phyloP scores from a whole-genome alignment of 1,140 invertebrate genomes.

The Orchestia grillus region DNA sequence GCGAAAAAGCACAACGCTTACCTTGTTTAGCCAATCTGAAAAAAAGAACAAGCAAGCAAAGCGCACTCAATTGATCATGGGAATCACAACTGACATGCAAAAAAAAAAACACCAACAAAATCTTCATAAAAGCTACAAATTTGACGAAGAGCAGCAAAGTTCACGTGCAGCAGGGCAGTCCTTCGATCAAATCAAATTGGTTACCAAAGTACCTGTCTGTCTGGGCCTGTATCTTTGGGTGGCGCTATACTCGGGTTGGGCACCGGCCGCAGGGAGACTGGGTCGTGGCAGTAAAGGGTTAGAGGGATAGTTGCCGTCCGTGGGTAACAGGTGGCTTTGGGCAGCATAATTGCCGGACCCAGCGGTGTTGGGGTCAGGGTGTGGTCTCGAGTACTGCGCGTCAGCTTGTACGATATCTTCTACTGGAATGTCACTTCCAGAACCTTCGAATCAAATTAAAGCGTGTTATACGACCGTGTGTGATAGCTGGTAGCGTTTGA shows the following conservation, averaged over 20 bases:
- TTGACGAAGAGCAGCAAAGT: not conserved
- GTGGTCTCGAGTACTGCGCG: not conserved
- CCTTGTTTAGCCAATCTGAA: not conserved
- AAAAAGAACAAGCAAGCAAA: not conserved
- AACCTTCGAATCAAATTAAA: not conserved
- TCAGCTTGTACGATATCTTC: slow-evolving; percentile 26
- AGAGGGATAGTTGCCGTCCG: not conserved
- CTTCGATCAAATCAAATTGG: too few relatives aligned
- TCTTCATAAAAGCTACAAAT: not conserved
- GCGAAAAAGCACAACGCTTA: not conserved
- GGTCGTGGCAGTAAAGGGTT: not conserved
- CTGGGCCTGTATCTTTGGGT: slow-evolving; percentile 2
- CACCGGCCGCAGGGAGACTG: not conserved
- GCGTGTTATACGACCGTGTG: not conserved
- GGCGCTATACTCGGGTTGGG: not conserved
- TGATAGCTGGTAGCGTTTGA: not conserved
- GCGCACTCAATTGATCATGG: not conserved
- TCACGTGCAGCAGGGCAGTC: slow-evolving; percentile 8
- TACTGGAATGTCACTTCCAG: not conserved
- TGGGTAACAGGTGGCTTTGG: not conserved
- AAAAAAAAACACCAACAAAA: not conserved
- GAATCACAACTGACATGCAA: not conserved
- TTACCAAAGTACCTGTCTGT: not conserved
- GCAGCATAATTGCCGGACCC: not conserved
- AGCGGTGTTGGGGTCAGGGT: not conserved